These are phyloP conservation scores for Brachyptera putata DNA, from an alignment of 2,888 invertebrate genomes.

Conservation along the genomic window DNA sequence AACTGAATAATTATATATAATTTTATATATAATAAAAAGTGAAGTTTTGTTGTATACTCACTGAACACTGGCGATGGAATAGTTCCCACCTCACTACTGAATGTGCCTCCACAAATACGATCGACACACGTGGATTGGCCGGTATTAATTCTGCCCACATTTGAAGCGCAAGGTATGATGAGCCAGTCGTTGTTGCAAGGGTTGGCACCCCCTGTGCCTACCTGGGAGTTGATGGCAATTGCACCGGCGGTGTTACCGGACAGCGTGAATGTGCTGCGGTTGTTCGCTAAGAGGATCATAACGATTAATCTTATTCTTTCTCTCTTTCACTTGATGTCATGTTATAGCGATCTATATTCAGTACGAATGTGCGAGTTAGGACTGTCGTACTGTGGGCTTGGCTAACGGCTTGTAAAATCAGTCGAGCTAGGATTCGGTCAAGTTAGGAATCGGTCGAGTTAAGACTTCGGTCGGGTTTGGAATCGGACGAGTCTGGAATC, in stretches of 20 bases:
- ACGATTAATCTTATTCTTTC: neutral
- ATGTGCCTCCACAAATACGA: conserved; percentile 76
- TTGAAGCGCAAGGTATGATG: conserved; percentile 70
- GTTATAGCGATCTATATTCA: too few species aligned
- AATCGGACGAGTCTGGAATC: too few species aligned
- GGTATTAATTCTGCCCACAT: conserved; percentile 56
- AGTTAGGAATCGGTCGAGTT: too few species aligned
- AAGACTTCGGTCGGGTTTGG: too few species aligned
- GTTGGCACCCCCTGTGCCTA: conserved; percentile 62
- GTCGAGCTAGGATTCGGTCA: too few species aligned
- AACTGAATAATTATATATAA: too few species aligned
- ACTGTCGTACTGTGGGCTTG: too few species aligned
- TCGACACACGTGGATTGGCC: conserved; percentile 67
- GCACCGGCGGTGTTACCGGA: conserved; percentile 71
- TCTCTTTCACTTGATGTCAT: too few species aligned
- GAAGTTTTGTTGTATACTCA: too few species aligned
- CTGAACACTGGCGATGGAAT: conserved; percentile 66
- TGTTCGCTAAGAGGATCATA: conserved; percentile 61
- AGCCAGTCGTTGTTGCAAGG: conserved; percentile 76
- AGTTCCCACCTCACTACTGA: conserved; percentile 68
- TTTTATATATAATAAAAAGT: too few species aligned
- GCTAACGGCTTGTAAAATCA: too few species aligned
- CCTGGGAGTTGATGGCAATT: conserved; percentile 53
- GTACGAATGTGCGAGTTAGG: too few species aligned
- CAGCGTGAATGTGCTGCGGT: conserved; percentile 67